phyloP scores from a whole-genome alignment of 2,113 vertebrate genomes.

The Camelus bactrianus region DNA sequence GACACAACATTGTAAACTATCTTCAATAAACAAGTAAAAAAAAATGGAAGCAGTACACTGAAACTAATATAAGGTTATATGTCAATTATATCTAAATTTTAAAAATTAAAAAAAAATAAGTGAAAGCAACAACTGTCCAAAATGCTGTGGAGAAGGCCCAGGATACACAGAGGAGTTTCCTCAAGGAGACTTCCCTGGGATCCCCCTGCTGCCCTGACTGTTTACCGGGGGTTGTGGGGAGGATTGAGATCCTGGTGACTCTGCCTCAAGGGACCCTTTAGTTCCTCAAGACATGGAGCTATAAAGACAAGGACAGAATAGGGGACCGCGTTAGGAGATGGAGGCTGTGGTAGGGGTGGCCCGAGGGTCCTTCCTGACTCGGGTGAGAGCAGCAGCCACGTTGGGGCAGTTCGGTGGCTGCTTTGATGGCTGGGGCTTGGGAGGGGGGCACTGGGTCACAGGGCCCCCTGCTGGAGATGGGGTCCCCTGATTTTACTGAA shows the following conservation, averaged over 20 bases:
- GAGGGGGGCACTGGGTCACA: rapidly evolving
- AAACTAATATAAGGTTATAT: neutral
- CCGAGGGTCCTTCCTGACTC: rapidly evolving
- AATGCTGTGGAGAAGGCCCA: neutral
- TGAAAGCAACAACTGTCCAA: neutral
- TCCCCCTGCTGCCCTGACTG: neutral
- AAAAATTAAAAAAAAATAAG: neutral
- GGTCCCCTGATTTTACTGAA: neutral
- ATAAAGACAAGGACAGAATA: neutral
- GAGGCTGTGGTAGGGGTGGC: neutral
- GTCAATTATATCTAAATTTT: neutral
- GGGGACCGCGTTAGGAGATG: rapidly evolving
- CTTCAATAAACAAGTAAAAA: no score
- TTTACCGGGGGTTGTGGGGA: neutral
- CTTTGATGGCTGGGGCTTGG: neutral
- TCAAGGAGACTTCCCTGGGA: neutral
- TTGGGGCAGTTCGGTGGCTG: neutral
- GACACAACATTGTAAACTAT: no score
- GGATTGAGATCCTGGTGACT: neutral
- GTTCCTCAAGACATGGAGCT: neutral
- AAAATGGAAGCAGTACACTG: neutral
- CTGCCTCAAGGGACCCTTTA: rapidly evolving
- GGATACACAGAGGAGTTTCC: neutral
- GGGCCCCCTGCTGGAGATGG: neutral
- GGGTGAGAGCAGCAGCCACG: neutral